phyloP scores from a whole-genome alignment of 2,113 vertebrate genomes.

The Pangasianodon hypophthalmus region DNA sequence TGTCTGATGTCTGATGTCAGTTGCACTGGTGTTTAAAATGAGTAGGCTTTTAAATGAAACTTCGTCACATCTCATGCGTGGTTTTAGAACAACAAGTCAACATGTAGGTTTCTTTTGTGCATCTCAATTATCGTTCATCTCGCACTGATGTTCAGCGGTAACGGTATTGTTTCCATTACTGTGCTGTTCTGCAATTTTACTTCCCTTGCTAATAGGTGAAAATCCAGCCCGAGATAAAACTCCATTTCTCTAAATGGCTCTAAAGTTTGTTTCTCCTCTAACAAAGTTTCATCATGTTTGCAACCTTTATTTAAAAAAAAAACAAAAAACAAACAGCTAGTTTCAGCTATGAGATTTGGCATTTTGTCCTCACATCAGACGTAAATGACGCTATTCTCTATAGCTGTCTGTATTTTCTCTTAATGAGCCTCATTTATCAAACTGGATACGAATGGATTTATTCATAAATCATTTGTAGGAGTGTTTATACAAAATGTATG shows the following conservation, averaged over 20 bases:
- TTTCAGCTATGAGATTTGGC: no score
- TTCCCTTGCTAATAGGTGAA: not conserved
- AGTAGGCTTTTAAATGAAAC: not conserved
- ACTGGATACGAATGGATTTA: no score
- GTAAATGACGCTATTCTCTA: no score
- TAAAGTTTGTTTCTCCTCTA: not conserved
- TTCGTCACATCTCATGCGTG: not conserved
- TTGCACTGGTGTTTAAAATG: not conserved
- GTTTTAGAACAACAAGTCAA: not conserved
- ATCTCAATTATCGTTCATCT: not conserved
- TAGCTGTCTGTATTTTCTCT: no score
- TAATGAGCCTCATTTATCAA: no score
- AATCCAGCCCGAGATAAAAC: not conserved
- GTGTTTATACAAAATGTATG: no score
- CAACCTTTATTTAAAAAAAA: no score
- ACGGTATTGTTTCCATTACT: not conserved
- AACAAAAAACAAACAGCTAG: no score
- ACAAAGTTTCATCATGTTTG: not conserved
- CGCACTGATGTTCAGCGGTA: not conserved
- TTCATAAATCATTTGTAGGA: no score
- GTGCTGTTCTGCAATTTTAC: not conserved
- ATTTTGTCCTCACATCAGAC: no score
- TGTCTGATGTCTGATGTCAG: not conserved
- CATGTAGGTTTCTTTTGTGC: not conserved
- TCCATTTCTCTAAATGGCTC: not conserved